A percentile compares a stretch with the other conserved stretches of the same genome.
These are phyloP conservation scores for Monomorium pharaonis DNA, from an alignment of 1,140 invertebrate genomes.

Conservation along the genomic window DNA sequence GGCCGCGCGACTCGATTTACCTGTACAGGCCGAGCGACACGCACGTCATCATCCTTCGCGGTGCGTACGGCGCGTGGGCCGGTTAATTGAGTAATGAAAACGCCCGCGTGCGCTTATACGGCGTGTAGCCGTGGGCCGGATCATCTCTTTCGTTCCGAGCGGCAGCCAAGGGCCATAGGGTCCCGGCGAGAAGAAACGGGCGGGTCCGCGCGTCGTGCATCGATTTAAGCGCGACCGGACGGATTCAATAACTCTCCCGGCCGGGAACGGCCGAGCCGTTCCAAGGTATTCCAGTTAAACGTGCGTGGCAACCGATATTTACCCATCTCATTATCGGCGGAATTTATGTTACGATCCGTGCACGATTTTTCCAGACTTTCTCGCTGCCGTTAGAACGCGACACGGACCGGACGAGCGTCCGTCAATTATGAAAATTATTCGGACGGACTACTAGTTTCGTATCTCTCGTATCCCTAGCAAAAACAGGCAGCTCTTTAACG, in stretches of 20 bases:
- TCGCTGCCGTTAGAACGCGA: constrained; percentile 53
- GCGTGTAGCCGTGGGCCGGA: neutral
- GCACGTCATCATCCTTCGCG: constrained; percentile 14
- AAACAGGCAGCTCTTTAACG: constrained; percentile 53
- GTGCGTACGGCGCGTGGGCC: constrained; percentile 59
- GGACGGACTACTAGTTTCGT: constrained; percentile 57
- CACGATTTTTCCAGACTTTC: constrained; percentile 58
- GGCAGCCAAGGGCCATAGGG: neutral
- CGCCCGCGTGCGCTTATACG: constrained; percentile 5
- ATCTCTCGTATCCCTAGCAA: constrained; percentile 49
- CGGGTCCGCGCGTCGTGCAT: constrained; percentile 44
- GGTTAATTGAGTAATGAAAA: constrained; percentile 73
- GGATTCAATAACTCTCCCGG: constrained; percentile 72
- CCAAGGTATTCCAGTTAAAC: constrained; percentile 73
- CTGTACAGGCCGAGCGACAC: constrained; percentile 46
- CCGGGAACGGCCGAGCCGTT: constrained; percentile 37
- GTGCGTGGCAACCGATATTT: constrained; percentile 77
- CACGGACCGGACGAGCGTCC: constrained; percentile 66
- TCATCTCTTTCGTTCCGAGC: neutral
- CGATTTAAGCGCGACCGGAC: constrained; percentile 63
- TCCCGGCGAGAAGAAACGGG: neutral
- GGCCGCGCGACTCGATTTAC: constrained; percentile 61
- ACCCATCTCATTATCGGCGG: constrained; percentile 76
- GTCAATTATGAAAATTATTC: constrained; percentile 75
- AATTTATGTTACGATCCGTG: constrained; percentile 74